Percentiles rank a stretch among this genome's conserved stretches.
phyloP scores from a whole-genome alignment of 2,113 vertebrate species.

The Gorilla gorilla region DNA sequence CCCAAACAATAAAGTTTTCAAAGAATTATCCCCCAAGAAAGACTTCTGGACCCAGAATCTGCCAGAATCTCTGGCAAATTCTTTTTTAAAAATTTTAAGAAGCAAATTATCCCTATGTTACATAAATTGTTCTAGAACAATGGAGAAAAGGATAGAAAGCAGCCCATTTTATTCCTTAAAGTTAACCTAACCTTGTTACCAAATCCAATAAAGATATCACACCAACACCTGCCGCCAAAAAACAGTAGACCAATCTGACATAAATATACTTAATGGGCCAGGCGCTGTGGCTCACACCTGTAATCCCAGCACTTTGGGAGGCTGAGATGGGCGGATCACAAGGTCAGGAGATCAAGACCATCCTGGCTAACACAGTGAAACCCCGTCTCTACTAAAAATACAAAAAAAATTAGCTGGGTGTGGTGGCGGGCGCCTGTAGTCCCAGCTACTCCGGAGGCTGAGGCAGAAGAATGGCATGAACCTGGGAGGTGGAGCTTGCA shows the following conservation, averaged over 20 bases:
- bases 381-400: too few relatives aligned
- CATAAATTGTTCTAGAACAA: slow-evolving; percentile 1
- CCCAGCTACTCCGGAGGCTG: too few relatives aligned
- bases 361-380: too few relatives aligned
- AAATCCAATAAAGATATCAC: background rate
- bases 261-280: background rate
- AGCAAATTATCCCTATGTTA: background rate
- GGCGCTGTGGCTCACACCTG: too few relatives aligned
- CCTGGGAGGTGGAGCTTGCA: too few relatives aligned
- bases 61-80: background rate
- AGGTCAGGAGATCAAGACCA: too few relatives aligned
- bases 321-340: too few relatives aligned
- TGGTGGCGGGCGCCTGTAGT: too few relatives aligned
- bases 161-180: slow-evolving; percentile 16
- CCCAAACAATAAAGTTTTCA: background rate
- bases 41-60: background rate
- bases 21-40: background rate
- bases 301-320: too few relatives aligned
- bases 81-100: slow-evolving; percentile 2
- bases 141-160: background rate
- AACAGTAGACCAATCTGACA: background rate
- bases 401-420: too few relatives aligned
- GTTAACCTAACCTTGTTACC: background rate
- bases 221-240: background rate
- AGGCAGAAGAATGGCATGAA: too few relatives aligned